Percentiles rank a stretch among this genome's conserved stretches.
Evolutionary conservation across 1,140 invertebrate species (phyloP).

Genomic region (Artemia franciscana): DNA sequence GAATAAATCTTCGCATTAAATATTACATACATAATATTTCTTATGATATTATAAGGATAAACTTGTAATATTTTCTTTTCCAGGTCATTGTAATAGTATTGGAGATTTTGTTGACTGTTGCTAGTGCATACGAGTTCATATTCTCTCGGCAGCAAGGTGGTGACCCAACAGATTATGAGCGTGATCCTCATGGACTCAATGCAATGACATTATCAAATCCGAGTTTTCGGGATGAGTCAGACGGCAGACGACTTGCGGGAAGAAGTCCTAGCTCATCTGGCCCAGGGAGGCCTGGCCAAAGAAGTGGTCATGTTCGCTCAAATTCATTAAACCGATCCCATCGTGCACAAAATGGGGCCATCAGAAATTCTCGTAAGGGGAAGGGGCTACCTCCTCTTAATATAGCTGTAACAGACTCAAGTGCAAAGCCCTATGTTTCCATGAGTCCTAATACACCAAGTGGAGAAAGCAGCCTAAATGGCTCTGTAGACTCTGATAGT

Average conservation of each 20-base stretch:
- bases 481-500: constrained; percentile 7
- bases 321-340: too few species aligned
- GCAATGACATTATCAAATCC: constrained; percentile 56
- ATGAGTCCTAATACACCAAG: neutral
- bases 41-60: too few species aligned
- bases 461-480: constrained; percentile 8
- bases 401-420: constrained; percentile 6
- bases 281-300: neutral
- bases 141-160: constrained; percentile 40
- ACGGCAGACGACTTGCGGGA: constrained; percentile 1
- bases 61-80: constrained; percentile 21
- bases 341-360: neutral
- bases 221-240: constrained; percentile 41
- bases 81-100: constrained; percentile 49
- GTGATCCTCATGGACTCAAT: constrained; percentile 24
- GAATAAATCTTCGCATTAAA: too few species aligned
- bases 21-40: too few species aligned
- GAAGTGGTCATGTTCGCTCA: neutral
- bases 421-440: constrained; percentile 7
- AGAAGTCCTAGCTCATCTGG: neutral
- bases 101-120: constrained; percentile 43
- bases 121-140: constrained; percentile 45
- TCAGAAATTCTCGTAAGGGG: neutral
- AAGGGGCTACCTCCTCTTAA: neutral
- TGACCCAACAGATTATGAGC: constrained; percentile 28